Percentiles rank a stretch among this genome's conserved stretches.
Conservation (phyloP, 2,888 invertebrate genomes). For the Brachyptera risi region DNA sequence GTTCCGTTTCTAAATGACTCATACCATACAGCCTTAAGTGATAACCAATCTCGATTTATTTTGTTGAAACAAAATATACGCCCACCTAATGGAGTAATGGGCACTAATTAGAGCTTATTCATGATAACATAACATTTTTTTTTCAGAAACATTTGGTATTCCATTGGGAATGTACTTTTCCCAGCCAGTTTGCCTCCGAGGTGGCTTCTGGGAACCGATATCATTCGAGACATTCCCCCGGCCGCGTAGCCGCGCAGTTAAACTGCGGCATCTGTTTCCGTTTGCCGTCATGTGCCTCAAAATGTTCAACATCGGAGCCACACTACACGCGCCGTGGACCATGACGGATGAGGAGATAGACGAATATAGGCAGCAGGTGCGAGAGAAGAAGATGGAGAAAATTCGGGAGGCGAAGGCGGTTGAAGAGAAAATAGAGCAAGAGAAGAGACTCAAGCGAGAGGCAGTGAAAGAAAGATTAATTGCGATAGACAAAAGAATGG, state of each 20-base stretch:
- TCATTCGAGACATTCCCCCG: not conserved
- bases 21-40: no score
- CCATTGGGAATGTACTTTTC: conserved; percentile 53
- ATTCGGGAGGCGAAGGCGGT: not conserved
- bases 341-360: not conserved
- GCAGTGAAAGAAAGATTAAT: not conserved
- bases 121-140: conserved; percentile 21
- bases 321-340: not conserved
- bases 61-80: not conserved
- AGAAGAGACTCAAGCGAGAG: not conserved
- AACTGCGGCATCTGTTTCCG: not conserved
- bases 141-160: conserved; percentile 53
- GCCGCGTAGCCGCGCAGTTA: not conserved
- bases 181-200: conserved; percentile 49
- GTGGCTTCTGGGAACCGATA: conserved; percentile 48
- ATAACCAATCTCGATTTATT: no score
- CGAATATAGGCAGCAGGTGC: no score
- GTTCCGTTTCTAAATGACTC: no score
- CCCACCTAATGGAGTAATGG: no score
- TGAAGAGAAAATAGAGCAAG: not conserved
- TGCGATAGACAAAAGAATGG: not conserved
- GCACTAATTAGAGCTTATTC: not conserved
- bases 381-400: not conserved
- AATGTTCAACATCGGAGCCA: not conserved
- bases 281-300: not conserved